Conservation (phyloP, 1,140 invertebrate genomes). For the Coenobita brevimanus region DNA sequence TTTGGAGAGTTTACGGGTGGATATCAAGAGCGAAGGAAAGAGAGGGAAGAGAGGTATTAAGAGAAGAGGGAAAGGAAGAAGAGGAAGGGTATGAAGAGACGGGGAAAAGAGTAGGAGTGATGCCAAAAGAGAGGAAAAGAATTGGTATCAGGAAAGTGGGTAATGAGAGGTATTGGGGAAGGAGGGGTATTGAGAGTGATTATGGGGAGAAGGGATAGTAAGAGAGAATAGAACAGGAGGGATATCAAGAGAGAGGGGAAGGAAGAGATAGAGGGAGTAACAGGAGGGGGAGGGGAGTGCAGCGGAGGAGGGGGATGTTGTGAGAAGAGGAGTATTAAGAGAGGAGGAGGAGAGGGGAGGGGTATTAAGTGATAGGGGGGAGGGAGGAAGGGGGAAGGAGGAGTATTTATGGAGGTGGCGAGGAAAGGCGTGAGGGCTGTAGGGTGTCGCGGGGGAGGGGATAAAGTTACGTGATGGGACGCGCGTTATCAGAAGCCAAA, state of each 20-base stretch:
- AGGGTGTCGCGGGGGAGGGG: slow-evolving; percentile 43
- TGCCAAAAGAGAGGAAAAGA: neutral
- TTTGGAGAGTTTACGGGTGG: too few relatives aligned
- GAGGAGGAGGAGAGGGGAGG: neutral
- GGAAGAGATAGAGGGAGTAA: neutral
- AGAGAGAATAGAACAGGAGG: neutral
- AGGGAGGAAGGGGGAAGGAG: neutral
- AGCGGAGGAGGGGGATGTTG: too few relatives aligned
- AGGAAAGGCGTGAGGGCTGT: slow-evolving; percentile 32
- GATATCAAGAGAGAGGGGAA: neutral
- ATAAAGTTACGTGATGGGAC: slow-evolving; percentile 60
- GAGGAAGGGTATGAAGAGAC: neutral
- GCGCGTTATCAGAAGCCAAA: slow-evolving; percentile 58
- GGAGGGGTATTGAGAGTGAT: neutral
- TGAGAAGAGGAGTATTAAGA: neutral
- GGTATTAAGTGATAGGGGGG: too few relatives aligned
- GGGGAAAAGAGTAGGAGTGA: neutral
- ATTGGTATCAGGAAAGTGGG: neutral
- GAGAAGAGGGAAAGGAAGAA: neutral
- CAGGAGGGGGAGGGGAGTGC: too few relatives aligned
- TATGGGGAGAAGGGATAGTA: neutral
- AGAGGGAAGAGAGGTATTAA: too few relatives aligned
- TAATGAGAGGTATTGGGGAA: neutral
- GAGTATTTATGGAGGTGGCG: slow-evolving; percentile 21
- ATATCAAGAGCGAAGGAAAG: too few relatives aligned